These are phyloP conservation scores for Nesogale talazaci DNA, from an alignment of 2,113 vertebrate species.

Conservation along the genomic window DNA sequence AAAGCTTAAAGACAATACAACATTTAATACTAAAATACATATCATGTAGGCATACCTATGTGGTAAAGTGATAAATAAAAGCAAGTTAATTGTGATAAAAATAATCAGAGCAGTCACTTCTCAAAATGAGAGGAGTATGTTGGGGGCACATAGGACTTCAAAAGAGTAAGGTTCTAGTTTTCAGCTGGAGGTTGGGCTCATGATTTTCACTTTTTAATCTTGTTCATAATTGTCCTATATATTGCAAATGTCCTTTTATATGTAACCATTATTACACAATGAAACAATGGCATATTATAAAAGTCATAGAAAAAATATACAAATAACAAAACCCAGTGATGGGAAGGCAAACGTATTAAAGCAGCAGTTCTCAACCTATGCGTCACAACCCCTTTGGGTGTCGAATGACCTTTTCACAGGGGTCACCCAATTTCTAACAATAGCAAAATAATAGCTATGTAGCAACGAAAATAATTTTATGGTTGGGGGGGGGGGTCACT, in stretches of 20 bases:
- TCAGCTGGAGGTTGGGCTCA: background rate
- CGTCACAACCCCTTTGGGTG: no score
- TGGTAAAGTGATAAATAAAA: background rate
- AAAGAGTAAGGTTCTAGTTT: background rate
- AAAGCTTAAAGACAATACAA: conserved; percentile 6
- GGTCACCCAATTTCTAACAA: no score
- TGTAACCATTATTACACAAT: background rate
- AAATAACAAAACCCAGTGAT: background rate
- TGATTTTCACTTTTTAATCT: background rate
- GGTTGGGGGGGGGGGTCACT: no score
- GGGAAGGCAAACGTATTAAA: conserved; percentile 1
- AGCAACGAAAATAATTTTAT: no score
- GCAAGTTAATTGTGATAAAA: background rate
- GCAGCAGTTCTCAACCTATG: background rate
- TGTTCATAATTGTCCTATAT: background rate
- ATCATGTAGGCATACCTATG: background rate
- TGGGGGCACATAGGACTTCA: background rate
- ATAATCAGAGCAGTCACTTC: background rate
- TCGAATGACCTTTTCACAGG: no score
- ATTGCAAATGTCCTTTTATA: background rate
- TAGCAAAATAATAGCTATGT: no score
- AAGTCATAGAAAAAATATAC: background rate
- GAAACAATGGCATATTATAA: conserved; percentile 13
- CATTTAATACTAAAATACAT: background rate
- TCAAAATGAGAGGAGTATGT: background rate